Conservation (phyloP, 2,113 vertebrate species). For the Brienomyrus longianalis region DNA sequence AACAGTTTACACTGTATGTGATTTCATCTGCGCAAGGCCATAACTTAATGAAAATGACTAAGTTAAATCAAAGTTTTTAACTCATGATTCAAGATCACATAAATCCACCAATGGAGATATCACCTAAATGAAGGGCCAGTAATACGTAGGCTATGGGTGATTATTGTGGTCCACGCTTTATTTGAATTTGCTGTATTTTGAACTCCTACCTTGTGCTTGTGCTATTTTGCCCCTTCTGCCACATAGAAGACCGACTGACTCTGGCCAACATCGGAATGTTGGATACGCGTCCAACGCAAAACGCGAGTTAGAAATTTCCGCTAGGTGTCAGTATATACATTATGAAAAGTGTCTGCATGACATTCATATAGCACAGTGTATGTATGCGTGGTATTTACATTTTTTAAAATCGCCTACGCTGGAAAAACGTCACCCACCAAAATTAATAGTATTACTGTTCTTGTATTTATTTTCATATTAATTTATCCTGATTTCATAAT, state of each 20-base stretch:
- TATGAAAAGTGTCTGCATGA: not conserved
- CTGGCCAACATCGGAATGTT: not conserved
- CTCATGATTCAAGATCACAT: not conserved
- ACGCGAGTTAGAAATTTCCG: not conserved
- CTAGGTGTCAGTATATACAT: constrained; percentile 7
- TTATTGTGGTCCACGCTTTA: not conserved
- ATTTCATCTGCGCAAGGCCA: not conserved
- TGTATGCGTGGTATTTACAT: not conserved
- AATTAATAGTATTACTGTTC: not conserved
- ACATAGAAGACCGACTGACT: not conserved
- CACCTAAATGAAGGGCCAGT: not conserved
- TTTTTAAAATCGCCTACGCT: not conserved
- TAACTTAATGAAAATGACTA: not conserved
- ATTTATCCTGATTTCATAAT: not conserved
- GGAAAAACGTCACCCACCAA: not conserved
- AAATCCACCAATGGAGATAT: not conserved
- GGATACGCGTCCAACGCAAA: not conserved
- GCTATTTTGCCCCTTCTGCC: not conserved
- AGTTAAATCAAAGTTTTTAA: not conserved
- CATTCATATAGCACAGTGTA: not conserved
- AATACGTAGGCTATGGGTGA: not conserved
- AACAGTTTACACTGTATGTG: not conserved
- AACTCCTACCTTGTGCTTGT: not conserved
- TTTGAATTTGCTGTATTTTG: not conserved
- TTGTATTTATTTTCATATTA: not conserved